A percentile compares a stretch with the other conserved stretches of the same genome.
Conservation (phyloP, 2,888 invertebrate species). For the Drosophila siamana region DNA sequence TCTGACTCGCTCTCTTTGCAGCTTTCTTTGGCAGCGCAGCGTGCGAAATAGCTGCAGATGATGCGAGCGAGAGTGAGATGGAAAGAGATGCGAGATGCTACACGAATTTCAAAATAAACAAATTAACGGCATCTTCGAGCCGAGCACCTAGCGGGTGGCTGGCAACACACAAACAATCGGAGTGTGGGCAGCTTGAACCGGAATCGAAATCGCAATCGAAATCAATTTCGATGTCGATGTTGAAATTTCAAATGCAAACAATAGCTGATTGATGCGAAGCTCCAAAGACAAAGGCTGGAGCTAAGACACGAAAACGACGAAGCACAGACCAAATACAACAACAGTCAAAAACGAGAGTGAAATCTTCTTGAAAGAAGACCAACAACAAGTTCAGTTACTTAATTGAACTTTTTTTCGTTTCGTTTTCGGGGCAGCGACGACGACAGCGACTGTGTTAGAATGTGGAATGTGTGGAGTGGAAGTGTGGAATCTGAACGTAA, state of each 20-base stretch:
- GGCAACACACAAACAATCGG: background rate
- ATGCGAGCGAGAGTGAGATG: background rate
- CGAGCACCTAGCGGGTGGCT: constrained; percentile 25
- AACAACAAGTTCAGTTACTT: constrained; percentile 60
- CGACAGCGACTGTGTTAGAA: constrained; percentile 52
- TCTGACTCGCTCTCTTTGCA: constrained; percentile 26
- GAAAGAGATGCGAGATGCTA: constrained; percentile 21
- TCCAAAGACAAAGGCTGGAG: constrained; percentile 28
- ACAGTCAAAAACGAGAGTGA: constrained; percentile 74
- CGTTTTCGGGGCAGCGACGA: constrained; percentile 1
- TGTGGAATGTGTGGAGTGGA: constrained; percentile 21
- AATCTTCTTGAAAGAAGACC: constrained; percentile 48
- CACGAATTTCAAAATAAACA: constrained; percentile 63
- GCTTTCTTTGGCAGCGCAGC: constrained; percentile 13
- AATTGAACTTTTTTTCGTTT: constrained; percentile 54
- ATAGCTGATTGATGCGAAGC: constrained; percentile 20
- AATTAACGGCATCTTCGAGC: constrained; percentile 46
- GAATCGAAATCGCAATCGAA: constrained; percentile 21
- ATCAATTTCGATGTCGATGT: constrained; percentile 1
- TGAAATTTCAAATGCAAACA: constrained; percentile 46
- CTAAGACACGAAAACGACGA: constrained; percentile 7
- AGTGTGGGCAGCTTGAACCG: constrained; percentile 9
- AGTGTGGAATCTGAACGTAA: constrained; percentile 18
- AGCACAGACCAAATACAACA: constrained; percentile 19
- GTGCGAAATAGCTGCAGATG: constrained; percentile 19